A percentile compares a stretch with the other conserved stretches of the same genome.
Conservation (phyloP, 2,113 vertebrate species). For the Andinoacara biseriatus region DNA sequence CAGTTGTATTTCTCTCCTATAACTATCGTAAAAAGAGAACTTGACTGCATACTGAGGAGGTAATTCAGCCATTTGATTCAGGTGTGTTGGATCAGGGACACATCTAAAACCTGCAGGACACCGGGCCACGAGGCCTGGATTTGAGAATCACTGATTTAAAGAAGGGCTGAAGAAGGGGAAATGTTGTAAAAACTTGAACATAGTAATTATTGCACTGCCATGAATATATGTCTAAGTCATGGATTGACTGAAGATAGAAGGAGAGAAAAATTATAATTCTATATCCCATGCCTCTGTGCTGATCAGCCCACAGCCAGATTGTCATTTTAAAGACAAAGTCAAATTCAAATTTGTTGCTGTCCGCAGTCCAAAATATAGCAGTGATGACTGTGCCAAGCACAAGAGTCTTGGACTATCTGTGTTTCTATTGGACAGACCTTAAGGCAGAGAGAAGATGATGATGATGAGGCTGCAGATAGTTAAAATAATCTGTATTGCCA, state of each 20-base stretch:
- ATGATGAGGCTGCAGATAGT: neutral
- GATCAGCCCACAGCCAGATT: neutral
- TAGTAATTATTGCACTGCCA: neutral
- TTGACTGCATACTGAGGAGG: too few relatives aligned
- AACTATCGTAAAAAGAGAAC: too few relatives aligned
- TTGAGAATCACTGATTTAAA: too few relatives aligned
- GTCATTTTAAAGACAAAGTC: neutral
- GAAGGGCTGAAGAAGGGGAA: too few relatives aligned
- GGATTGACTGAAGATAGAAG: neutral
- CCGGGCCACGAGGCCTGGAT: too few relatives aligned
- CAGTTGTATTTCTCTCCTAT: too few relatives aligned
- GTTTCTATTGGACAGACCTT: constrained; percentile 29
- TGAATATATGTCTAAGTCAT: neutral
- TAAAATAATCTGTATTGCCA: neutral
- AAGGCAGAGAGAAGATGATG: constrained; percentile 20
- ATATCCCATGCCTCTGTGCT: neutral
- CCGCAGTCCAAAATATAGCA: neutral
- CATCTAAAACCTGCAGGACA: too few relatives aligned
- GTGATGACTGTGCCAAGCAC: neutral
- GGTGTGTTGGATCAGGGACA: too few relatives aligned
- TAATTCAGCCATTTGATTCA: too few relatives aligned
- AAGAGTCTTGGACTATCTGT: neutral
- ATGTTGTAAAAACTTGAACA: neutral
- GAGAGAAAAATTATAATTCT: neutral
- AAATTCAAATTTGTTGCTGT: neutral